These are phyloP conservation scores for Hiodon tergisus DNA, from an alignment of 2,113 vertebrate genomes.

Conservation along the genomic window DNA sequence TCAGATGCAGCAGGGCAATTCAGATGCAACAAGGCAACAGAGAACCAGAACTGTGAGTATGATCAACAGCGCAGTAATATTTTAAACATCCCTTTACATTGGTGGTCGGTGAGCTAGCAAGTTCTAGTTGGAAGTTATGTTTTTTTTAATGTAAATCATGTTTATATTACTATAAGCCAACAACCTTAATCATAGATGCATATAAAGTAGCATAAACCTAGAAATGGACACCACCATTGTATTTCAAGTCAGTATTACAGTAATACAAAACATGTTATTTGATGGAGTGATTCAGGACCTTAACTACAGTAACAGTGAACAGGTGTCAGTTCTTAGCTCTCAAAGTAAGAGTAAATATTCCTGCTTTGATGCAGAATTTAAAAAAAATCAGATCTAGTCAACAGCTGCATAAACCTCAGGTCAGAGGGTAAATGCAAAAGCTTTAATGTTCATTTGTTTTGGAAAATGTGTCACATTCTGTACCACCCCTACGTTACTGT, in stretches of 20 bases:
- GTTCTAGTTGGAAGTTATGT: too few species aligned
- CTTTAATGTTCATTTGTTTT: conserved; percentile 54
- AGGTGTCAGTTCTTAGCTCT: background rate
- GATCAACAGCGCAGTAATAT: too few species aligned
- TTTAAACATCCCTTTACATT: too few species aligned
- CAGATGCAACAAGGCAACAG: too few species aligned
- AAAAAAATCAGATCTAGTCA: background rate
- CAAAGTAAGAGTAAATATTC: background rate
- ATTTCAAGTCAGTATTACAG: too few species aligned
- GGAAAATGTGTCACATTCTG: conserved; percentile 45
- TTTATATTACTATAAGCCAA: too few species aligned
- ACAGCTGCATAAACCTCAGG: conserved; percentile 4
- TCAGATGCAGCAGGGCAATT: background rate
- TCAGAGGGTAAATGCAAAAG: conserved; percentile 13
- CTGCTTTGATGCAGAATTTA: conserved; percentile 15
- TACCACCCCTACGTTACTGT: conserved; percentile 40
- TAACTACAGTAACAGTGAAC: background rate
- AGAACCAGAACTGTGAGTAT: too few species aligned
- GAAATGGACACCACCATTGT: too few species aligned
- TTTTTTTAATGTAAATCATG: too few species aligned
- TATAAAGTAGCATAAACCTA: too few species aligned
- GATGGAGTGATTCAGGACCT: background rate
- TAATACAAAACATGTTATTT: background rate
- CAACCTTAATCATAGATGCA: too few species aligned
- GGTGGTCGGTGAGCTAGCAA: too few species aligned